Percentiles rank a stretch among this genome's conserved stretches.
These are phyloP conservation scores for Liparis tanakae DNA, from an alignment of 2,797 vertebrate species.

Conservation along the genomic window DNA sequence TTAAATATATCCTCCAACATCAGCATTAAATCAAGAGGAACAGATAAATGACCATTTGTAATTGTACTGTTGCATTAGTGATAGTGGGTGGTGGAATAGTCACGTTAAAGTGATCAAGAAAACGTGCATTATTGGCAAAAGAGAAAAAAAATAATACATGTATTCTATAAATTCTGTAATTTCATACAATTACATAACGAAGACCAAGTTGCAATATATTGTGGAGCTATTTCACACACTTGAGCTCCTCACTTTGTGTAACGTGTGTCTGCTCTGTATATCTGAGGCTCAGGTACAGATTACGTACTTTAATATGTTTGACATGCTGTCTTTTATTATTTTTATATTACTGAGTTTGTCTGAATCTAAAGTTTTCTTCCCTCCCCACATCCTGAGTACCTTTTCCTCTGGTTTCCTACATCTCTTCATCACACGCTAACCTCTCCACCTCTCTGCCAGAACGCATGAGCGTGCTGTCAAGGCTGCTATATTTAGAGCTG, in stretches of 20 bases:
- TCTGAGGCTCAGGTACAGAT: background rate
- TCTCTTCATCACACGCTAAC: constrained; percentile 15
- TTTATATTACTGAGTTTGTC: background rate
- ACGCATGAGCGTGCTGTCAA: constrained; percentile 67
- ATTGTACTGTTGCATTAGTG: background rate
- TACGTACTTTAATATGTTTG: background rate
- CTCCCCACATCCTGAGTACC: background rate
- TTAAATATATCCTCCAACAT: background rate
- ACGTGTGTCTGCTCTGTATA: background rate
- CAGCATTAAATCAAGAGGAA: background rate
- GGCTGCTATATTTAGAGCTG: constrained; percentile 80
- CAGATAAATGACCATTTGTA: background rate
- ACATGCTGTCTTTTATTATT: background rate
- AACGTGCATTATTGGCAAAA: background rate
- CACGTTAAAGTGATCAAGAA: background rate
- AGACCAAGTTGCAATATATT: background rate
- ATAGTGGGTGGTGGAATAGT: background rate
- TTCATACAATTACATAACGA: background rate
- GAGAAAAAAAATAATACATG: rapidly evolving
- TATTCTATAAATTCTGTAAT: background rate
- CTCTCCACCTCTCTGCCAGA: constrained; percentile 24
- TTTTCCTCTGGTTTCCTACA: constrained; percentile 4
- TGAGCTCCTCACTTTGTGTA: background rate
- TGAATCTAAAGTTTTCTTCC: background rate
- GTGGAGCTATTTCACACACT: background rate